Evolutionary conservation across 2,888 invertebrate genomes (phyloP).

Genomic region (Antheraea yamamai): DNA sequence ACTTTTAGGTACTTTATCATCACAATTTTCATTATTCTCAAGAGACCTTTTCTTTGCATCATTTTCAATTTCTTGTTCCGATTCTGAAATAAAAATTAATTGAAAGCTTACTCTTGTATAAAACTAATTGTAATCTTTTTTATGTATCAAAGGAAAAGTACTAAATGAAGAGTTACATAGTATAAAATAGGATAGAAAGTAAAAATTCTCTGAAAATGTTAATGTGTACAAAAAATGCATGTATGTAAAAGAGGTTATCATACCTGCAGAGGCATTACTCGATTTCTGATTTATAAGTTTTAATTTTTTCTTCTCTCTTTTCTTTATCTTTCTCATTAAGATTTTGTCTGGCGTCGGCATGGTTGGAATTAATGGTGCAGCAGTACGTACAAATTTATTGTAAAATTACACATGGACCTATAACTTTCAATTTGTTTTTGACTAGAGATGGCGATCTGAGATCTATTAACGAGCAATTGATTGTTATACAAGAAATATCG

Average conservation of each 20-base stretch:
- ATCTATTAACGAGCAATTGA: too few relatives aligned
- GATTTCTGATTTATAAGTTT: conserved; percentile 81
- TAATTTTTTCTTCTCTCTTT: conserved; percentile 87
- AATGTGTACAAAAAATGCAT: neutral
- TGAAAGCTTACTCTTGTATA: neutral
- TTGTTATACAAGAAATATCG: too few relatives aligned
- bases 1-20: conserved; percentile 51
- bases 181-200: neutral
- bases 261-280: conserved; percentile 47
- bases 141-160: conserved; percentile 4
- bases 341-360: conserved; percentile 87
- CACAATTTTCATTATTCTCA: conserved; percentile 37
- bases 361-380: conserved; percentile 10
- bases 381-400: neutral
- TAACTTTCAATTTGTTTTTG: neutral
- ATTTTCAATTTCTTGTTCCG: conserved; percentile 24
- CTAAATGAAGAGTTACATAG: conserved; percentile 13
- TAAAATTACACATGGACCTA: conserved; percentile 23
- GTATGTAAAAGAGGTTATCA: conserved; percentile 42
- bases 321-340: conserved; percentile 89
- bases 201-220: neutral
- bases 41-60: conserved; percentile 53
- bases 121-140: neutral
- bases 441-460: too few relatives aligned
- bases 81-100: conserved; percentile 31